Percentiles rank a stretch among this genome's conserved stretches.
Conservation (phyloP, 2,113 vertebrate species). For the Gulo gulo region DNA sequence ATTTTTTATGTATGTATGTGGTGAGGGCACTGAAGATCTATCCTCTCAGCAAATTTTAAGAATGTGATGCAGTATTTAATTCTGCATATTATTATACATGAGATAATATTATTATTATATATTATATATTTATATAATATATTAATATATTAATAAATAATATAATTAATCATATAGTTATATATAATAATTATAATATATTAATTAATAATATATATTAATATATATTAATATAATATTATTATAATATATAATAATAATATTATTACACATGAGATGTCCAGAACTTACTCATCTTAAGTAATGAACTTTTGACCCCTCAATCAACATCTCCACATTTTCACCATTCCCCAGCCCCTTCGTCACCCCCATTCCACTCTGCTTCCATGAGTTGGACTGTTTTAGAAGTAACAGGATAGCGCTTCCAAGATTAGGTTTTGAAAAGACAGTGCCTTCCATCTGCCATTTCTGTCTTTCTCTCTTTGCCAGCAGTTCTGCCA, state of each 20-base stretch:
- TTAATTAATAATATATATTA: no score
- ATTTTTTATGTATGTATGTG: not conserved
- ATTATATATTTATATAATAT: no score
- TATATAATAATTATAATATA: no score
- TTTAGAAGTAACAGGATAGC: not conserved
- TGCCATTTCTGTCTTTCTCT: not conserved
- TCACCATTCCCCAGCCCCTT: not conserved
- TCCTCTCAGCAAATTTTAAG: not conserved
- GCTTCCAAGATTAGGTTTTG: not conserved
- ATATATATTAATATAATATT: no score
- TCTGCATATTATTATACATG: not conserved
- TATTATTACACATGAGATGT: not conserved
- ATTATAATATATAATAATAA: no score
- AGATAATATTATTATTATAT: no score
- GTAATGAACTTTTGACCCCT: not conserved
- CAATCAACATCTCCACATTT: not conserved
- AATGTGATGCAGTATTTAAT: not conserved
- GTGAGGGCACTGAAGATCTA: not conserved
- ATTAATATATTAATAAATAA: no score
- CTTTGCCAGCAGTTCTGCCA: not conserved
- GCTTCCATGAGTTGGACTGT: not conserved
- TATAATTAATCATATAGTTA: no score
- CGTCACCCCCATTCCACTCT: not conserved
- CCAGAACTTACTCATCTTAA: not conserved
- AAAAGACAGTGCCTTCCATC: not conserved